Evolutionary conservation across 2,797 vertebrate species (phyloP).

Genomic region (Miichthys miiuy): DNA sequence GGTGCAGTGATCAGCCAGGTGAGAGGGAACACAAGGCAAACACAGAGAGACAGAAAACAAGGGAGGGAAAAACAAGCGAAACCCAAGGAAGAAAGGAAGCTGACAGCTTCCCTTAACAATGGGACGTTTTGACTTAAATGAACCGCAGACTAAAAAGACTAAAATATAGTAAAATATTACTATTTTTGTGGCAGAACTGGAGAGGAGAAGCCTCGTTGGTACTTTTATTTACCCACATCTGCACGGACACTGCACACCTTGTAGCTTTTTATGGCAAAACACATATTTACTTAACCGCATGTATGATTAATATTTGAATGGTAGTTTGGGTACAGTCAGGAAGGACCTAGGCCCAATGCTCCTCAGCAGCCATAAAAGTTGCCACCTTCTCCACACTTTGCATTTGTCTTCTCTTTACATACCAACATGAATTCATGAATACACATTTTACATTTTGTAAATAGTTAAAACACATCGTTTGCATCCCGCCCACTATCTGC

Average conservation of each 20-base stretch:
- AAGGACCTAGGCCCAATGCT: conserved; percentile 11
- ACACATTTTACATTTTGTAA: background rate
- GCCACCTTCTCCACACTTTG: background rate
- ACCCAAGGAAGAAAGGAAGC: too few species aligned
- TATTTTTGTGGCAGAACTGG: background rate
- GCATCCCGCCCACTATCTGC: too few species aligned
- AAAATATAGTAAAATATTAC: too few species aligned
- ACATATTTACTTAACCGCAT: background rate
- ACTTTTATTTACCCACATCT: background rate
- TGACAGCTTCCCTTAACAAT: too few species aligned
- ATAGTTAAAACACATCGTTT: background rate
- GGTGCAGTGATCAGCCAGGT: too few species aligned
- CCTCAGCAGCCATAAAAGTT: background rate
- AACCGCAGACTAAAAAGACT: background rate
- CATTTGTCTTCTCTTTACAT: background rate
- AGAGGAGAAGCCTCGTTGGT: too few species aligned
- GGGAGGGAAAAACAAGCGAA: too few species aligned
- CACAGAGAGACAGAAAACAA: too few species aligned
- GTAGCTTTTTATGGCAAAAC: background rate
- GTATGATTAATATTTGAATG: background rate
- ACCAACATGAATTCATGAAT: background rate
- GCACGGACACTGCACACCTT: too few species aligned
- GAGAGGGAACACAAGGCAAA: too few species aligned
- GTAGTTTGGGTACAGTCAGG: background rate
- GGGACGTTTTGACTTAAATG: background rate